Conservation (phyloP, 2,797 vertebrate species). For the Micrastur ruficollis region DNA sequence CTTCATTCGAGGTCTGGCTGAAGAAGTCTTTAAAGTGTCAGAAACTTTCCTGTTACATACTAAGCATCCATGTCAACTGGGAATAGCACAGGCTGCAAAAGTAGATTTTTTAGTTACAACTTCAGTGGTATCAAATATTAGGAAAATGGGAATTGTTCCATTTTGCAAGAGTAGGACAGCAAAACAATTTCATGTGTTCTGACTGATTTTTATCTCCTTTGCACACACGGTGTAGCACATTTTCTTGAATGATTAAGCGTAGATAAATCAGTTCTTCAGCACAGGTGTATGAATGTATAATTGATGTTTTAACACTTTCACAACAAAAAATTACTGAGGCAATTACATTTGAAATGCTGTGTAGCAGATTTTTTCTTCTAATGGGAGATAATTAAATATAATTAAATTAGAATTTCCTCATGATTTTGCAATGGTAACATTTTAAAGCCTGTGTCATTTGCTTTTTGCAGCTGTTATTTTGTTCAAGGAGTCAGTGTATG, state of each 20-base stretch:
- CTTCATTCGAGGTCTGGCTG: background rate
- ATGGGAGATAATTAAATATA: background rate
- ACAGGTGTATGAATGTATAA: background rate
- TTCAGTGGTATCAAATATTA: background rate
- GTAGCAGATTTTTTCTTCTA: background rate
- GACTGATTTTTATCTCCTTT: background rate
- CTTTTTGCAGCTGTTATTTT: constrained; percentile 50
- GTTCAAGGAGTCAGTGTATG: background rate
- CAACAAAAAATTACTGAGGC: background rate
- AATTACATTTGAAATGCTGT: background rate
- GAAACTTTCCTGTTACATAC: background rate
- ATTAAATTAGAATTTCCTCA: background rate
- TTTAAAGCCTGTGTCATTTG: background rate
- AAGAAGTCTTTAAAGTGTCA: background rate
- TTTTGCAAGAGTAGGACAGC: background rate
- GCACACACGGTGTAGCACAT: background rate
- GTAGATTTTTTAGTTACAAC: background rate
- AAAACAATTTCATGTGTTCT: background rate
- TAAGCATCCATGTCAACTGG: background rate
- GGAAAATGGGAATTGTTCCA: background rate
- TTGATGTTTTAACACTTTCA: background rate
- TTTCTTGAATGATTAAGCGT: background rate
- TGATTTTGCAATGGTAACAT: constrained; percentile 2
- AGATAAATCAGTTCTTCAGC: background rate
- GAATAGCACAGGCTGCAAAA: background rate